These are phyloP conservation scores for Serinus canaria DNA, from an alignment of 2,113 vertebrate genomes.

Conservation along the genomic window DNA sequence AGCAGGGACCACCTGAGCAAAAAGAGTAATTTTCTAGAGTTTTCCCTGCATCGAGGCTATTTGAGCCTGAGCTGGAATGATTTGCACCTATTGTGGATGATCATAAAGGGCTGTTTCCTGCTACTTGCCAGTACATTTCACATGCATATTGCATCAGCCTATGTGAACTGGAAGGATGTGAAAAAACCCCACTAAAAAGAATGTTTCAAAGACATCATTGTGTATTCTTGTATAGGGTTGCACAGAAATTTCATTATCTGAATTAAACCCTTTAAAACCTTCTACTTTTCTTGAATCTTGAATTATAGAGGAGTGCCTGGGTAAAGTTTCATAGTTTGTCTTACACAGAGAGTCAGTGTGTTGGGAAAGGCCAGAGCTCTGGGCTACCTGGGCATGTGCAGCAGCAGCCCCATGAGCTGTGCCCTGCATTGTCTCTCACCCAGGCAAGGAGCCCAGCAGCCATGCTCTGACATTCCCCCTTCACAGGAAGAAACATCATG, in stretches of 20 bases:
- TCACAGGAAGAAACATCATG: background rate
- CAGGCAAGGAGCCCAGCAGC: background rate
- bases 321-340: background rate
- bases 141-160: background rate
- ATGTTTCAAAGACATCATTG: background rate
- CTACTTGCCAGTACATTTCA: background rate
- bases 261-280: background rate
- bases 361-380: background rate
- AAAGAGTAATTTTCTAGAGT: background rate
- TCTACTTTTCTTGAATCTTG: background rate
- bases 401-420: background rate
- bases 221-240: background rate
- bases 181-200: background rate
- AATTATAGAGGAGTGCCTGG: background rate
- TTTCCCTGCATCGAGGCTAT: background rate
- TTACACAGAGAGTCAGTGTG: background rate
- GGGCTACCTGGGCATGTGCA: background rate
- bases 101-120: background rate
- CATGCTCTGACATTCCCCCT: background rate
- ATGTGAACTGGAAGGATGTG: background rate
- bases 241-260: background rate
- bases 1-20: background rate
- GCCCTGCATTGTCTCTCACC: background rate
- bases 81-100: background rate
- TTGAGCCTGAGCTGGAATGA: background rate